Evolutionary conservation across 2,888 invertebrate species (phyloP).

Genomic region (Drosophila nigritarsus): DNA sequence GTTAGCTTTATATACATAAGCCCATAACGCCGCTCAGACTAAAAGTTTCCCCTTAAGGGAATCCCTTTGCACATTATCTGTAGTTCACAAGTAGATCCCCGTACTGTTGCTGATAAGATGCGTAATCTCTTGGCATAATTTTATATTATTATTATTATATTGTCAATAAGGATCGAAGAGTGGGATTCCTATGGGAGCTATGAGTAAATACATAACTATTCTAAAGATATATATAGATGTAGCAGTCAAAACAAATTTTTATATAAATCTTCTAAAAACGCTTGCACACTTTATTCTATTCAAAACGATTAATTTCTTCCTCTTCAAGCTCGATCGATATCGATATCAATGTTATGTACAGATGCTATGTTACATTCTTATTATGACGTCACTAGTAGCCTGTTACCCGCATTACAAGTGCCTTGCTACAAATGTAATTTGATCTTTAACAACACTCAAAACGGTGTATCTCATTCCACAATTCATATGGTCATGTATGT

Average conservation of each 20-base stretch:
- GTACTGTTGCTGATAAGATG: constrained; percentile 13
- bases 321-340: background rate
- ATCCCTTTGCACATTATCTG: constrained; percentile 12
- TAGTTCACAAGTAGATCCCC: constrained; percentile 56
- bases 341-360: background rate
- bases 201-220: background rate
- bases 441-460: background rate
- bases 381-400: background rate
- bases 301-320: background rate
- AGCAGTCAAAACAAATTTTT: too few relatives aligned
- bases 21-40: background rate
- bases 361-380: background rate
- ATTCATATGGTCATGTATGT: background rate
- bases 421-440: background rate
- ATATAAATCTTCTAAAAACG: too few relatives aligned
- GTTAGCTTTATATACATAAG: constrained; percentile 7
- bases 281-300: too few relatives aligned
- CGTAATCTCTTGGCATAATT: constrained; percentile 2
- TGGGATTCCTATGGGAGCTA: background rate
- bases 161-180: background rate
- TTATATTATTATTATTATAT: background rate
- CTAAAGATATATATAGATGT: background rate
- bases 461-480: background rate
- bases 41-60: constrained; percentile 46
- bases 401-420: background rate